phyloP scores from a whole-genome alignment of 2,888 invertebrate species.

The Cantharis rufa region DNA sequence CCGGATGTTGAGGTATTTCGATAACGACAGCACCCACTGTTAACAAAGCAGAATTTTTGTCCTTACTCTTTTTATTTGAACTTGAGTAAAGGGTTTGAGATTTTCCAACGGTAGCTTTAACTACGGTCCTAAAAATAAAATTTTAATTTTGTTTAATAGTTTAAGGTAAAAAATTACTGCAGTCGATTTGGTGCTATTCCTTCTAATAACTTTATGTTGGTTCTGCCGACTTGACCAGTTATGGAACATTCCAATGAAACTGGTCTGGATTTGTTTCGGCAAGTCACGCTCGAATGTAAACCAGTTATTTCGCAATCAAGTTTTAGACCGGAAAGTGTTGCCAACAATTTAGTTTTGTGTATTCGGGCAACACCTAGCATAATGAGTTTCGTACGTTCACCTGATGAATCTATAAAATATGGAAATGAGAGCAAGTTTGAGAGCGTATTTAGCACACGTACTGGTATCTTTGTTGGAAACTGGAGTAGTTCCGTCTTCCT shows the following conservation, averaged over 20 bases:
- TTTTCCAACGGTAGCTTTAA: slow-evolving; percentile 89
- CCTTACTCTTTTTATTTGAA: slow-evolving; percentile 72
- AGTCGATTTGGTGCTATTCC: slow-evolving; percentile 83
- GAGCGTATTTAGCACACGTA: slow-evolving; percentile 37
- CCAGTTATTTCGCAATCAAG: slow-evolving; percentile 93
- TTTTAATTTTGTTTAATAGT: not conserved
- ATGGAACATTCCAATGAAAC: slow-evolving; percentile 76
- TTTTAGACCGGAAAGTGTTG: slow-evolving; percentile 91
- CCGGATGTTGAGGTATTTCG: slow-evolving; percentile 98
- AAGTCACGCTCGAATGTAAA: slow-evolving; percentile 87
- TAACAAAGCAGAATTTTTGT: slow-evolving; percentile 79
- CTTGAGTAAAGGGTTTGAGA: slow-evolving; percentile 92
- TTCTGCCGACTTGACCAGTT: slow-evolving; percentile 87
- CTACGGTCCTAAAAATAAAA: slow-evolving; percentile 73
- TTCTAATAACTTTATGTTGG: slow-evolving; percentile 90
- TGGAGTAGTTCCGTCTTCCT: slow-evolving; percentile 54
- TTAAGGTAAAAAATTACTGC: slow-evolving; percentile 63
- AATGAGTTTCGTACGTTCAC: slow-evolving; percentile 74
- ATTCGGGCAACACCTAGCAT: slow-evolving; percentile 89
- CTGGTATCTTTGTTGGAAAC: slow-evolving; percentile 36
- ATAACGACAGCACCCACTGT: slow-evolving; percentile 89
- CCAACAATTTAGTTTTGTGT: slow-evolving; percentile 81
- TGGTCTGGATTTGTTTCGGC: slow-evolving; percentile 81
- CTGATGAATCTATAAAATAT: slow-evolving; percentile 56
- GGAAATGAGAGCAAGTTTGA: not conserved